phyloP scores from a whole-genome alignment of 2,113 vertebrate genomes.

The Pachyramphus minor region DNA sequence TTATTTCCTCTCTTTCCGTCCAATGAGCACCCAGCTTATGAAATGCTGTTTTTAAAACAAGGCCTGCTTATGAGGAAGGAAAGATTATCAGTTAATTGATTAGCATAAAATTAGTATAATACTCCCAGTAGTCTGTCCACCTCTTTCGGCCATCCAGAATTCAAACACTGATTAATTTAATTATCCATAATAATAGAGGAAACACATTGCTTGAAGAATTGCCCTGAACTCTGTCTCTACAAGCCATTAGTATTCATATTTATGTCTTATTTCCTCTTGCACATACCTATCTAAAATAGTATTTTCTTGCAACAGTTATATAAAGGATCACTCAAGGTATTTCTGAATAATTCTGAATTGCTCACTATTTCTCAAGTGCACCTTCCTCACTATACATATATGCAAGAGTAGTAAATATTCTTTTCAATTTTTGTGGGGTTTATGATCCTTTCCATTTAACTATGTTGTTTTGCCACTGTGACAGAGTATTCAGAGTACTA shows the following conservation, averaged over 20 bases:
- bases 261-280: neutral
- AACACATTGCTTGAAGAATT: neutral
- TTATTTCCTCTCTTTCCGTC: neutral
- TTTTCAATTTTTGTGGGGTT: neutral
- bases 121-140: neutral
- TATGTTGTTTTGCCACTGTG: neutral
- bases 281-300: neutral
- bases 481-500: neutral
- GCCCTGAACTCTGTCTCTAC: neutral
- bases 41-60: neutral
- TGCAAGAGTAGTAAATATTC: neutral
- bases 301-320: neutral
- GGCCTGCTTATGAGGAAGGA: neutral
- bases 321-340: neutral
- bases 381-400: neutral
- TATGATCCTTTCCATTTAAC: neutral
- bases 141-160: neutral
- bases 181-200: neutral
- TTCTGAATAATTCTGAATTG: too few species aligned
- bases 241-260: neutral
- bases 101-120: neutral
- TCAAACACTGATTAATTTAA: neutral
- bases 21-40: neutral
- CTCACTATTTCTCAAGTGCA: neutral
- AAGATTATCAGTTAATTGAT: neutral